phyloP scores from a whole-genome alignment of 2,797 vertebrate genomes.

The Rhadinocentrus ornatus region DNA sequence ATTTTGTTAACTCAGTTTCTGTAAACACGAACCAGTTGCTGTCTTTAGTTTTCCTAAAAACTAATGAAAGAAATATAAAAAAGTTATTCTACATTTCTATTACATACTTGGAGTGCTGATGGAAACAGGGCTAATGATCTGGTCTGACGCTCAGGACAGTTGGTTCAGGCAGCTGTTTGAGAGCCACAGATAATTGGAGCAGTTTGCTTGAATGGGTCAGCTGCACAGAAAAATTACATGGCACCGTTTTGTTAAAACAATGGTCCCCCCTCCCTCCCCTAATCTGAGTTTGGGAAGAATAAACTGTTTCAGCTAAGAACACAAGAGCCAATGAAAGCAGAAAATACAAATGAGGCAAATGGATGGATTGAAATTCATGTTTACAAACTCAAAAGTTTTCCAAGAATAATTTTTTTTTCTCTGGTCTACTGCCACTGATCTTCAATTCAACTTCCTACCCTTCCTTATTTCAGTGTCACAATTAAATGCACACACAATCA shows the following conservation, averaged over 20 bases:
- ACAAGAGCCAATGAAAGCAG: slow-evolving; percentile 25
- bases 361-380: slow-evolving; percentile 36
- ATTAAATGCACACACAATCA: slow-evolving; percentile 49
- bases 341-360: slow-evolving; percentile 30
- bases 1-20: neutral
- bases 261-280: neutral
- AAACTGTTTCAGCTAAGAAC: slow-evolving; percentile 5
- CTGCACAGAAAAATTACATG: slow-evolving; percentile 30
- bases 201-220: slow-evolving; percentile 42
- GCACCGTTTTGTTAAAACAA: slow-evolving; percentile 12
- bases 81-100: neutral
- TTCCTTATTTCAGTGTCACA: slow-evolving; percentile 33
- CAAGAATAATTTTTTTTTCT: slow-evolving; percentile 31
- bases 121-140: neutral
- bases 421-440: slow-evolving; percentile 28
- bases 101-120: neutral
- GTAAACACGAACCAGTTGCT: neutral
- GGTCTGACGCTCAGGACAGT: slow-evolving; percentile 16
- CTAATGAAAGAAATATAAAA: too few species aligned
- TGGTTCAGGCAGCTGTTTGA: slow-evolving; percentile 30
- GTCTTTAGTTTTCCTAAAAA: neutral
- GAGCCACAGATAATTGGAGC: slow-evolving; percentile 34
- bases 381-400: slow-evolving; percentile 44
- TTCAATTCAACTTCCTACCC: slow-evolving; percentile 47
- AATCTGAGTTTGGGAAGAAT: slow-evolving; percentile 12